Conservation (phyloP, 2,797 vertebrate genomes). For the Gobionotothen gibberifrons region DNA sequence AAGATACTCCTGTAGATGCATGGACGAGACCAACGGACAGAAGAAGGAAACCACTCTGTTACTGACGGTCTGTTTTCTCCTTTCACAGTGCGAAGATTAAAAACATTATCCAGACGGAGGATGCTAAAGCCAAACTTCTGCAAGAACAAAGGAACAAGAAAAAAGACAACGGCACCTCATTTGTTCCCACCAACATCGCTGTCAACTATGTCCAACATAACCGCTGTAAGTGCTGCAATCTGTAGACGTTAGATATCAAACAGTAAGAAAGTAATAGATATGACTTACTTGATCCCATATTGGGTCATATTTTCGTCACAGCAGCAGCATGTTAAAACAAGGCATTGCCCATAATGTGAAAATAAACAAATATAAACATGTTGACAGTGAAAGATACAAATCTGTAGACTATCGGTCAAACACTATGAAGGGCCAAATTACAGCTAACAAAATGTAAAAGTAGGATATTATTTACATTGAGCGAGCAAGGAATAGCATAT, state of each 20-base stretch:
- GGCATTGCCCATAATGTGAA: no score
- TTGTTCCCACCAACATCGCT: slow-evolving; percentile 98
- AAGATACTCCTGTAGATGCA: not conserved
- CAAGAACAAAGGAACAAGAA: slow-evolving; percentile 98
- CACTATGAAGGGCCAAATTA: no score
- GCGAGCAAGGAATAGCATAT: no score
- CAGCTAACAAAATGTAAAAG: no score
- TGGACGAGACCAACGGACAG: not conserved
- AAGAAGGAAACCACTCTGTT: not conserved
- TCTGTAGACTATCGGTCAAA: no score
- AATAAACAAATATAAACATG: no score
- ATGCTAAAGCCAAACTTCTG: slow-evolving; percentile 95
- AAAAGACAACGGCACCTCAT: slow-evolving; percentile 95
- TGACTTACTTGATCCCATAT: no score
- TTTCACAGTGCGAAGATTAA: slow-evolving; percentile 94
- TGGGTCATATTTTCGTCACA: no score
- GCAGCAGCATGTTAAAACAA: no score
- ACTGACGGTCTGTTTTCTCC: slow-evolving; percentile 10
- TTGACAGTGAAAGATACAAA: no score
- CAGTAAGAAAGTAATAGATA: not conserved
- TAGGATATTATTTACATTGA: no score
- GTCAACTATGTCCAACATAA: slow-evolving; percentile 99
- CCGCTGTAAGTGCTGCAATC: slow-evolving; percentile 88
- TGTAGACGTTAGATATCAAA: not conserved
- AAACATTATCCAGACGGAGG: slow-evolving; percentile 96